Evolutionary conservation across 23 tunicate genomes (phyloP), one percentile per base, ranked within the genome.

Genomic region (Ascidia mentula): DNA sequence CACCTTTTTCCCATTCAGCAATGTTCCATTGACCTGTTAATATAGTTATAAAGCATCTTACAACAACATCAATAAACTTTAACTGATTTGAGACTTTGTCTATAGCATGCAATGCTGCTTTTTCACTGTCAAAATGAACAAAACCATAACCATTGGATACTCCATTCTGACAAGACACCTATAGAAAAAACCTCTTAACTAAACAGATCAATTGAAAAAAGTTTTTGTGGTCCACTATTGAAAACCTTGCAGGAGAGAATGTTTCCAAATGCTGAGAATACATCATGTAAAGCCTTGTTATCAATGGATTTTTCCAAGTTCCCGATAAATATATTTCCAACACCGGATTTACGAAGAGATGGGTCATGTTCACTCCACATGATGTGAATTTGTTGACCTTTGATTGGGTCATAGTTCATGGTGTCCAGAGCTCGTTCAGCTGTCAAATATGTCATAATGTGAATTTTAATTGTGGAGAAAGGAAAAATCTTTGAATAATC

Each of bases 341-440:
- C 89, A 36, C 99, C 99, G 82, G 99, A 95, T 86, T 90, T 89
- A n/a, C 99, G 84, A 38, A 95, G 90, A 15, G 97, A 95, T 24
- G 99, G 99, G 77, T 95, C 99, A 79, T 96, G 99, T 81, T 95
- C 96, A 73, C 99, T 95, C 99, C 99, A 95, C 96, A 95, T 95
- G 76, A 95, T 95, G 3, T 92, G 81, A 65, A 95, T 95, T 34
- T 96, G 99, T 4, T 82, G 84, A 7, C 95, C 96, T 74, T 95
- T 95, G 84, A 96, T 90, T 7, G 89, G 89, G 76, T 96, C 99
- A 72, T 87, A 96, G 73, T 96, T 96, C 97, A 96, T 90, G 59
- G 99, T 96, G 40, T 96, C 99, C 72, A 96, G 80, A 18, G 99
- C 99, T 24, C 99, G 99, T 72, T 96, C 99, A 46, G 99, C 99